Evolutionary conservation across 2,888 invertebrate genomes (phyloP).

Genomic region (Merodon equestris): DNA sequence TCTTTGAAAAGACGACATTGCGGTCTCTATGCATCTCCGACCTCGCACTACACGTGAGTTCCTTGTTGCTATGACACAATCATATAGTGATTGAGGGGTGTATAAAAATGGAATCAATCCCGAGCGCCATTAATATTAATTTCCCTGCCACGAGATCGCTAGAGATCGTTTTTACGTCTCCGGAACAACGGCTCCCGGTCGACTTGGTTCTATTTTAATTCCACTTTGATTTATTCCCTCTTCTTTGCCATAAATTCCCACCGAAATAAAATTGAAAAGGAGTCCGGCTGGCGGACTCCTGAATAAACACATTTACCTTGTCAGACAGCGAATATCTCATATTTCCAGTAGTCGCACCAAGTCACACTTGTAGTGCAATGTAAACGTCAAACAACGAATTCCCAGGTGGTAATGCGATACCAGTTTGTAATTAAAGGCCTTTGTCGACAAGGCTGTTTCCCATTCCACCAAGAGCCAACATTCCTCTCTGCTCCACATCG

Average conservation of each 20-base stretch:
- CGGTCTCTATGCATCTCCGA: not conserved
- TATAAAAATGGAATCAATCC: no score
- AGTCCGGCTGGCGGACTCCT: not conserved
- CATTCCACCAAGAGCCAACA: conserved; percentile 30
- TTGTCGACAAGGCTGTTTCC: conserved; percentile 26
- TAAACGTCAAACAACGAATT: conserved; percentile 31
- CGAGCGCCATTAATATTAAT: no score
- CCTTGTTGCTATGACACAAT: no score
- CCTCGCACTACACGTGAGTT: no score
- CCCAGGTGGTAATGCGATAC: conserved; percentile 58
- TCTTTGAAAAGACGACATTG: conserved; percentile 8
- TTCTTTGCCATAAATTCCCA: not conserved
- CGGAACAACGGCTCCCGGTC: no score
- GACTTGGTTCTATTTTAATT: no score
- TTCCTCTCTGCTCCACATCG: conserved; percentile 52
- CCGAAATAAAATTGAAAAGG: not conserved
- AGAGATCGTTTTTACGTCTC: no score
- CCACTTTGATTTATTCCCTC: no score
- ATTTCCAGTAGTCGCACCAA: conserved; percentile 37
- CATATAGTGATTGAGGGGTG: no score
- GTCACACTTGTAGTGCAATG: not conserved
- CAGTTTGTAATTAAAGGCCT: conserved; percentile 47
- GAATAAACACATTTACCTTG: no score
- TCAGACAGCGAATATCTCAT: conserved; percentile 13
- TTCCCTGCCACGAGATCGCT: no score